phyloP scores from a whole-genome alignment of 2,797 vertebrate genomes.

The Melanotaenia boesemani region DNA sequence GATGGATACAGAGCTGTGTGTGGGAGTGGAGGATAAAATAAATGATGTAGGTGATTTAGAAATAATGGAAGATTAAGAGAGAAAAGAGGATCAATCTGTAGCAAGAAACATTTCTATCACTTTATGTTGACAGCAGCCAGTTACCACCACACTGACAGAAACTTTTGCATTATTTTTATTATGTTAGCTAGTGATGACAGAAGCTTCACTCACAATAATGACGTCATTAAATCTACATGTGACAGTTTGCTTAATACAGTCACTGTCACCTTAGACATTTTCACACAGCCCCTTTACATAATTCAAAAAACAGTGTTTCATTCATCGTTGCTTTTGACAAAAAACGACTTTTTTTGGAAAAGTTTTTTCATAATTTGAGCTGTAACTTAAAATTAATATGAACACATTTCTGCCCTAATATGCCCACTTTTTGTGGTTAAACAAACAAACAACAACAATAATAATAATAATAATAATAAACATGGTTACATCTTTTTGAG shows the following conservation, averaged over 20 bases:
- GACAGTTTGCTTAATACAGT: not conserved
- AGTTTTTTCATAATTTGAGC: not conserved
- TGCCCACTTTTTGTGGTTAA: too few species aligned
- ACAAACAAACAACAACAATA: too few species aligned
- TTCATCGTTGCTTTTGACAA: not conserved
- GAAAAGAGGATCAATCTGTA: not conserved
- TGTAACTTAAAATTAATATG: not conserved
- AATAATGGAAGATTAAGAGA: not conserved
- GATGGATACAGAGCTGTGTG: constrained; percentile 30
- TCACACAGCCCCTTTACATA: not conserved
- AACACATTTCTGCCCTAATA: too few species aligned
- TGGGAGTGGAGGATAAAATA: not conserved
- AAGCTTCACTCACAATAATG: not conserved
- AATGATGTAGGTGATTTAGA: not conserved
- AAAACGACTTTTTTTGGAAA: not conserved
- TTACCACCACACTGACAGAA: not conserved
- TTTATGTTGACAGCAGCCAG: not conserved
- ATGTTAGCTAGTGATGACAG: not conserved
- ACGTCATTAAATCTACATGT: constrained; percentile 1
- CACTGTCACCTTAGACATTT: not conserved
- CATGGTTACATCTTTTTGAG: too few species aligned
- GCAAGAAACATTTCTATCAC: not conserved
- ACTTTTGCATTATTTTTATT: not conserved
- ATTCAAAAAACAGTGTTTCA: not conserved
- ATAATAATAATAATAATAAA: too few species aligned